Evolutionary conservation across 2,113 vertebrate genomes (phyloP).

Genomic region (Ptyas mucosa): DNA sequence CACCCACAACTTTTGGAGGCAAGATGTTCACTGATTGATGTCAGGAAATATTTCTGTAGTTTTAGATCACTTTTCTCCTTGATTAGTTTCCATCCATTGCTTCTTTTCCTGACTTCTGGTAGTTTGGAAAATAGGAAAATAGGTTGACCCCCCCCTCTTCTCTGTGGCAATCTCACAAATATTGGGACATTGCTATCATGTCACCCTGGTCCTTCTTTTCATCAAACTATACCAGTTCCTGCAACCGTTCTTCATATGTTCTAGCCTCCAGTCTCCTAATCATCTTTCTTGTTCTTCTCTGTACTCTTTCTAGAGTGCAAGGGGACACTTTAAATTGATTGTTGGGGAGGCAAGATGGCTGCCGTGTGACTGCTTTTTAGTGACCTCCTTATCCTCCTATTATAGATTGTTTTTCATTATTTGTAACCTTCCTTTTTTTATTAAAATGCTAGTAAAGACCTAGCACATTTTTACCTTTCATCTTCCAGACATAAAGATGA

Average conservation of each 20-base stretch:
- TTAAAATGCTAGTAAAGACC: neutral
- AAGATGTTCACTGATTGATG: no score
- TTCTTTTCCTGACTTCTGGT: neutral
- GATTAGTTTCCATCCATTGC: neutral
- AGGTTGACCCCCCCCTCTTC: neutral
- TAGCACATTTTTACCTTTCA: neutral
- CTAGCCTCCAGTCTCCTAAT: neutral
- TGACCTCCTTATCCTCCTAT: no score
- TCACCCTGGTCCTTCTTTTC: neutral
- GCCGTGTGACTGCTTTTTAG: no score
- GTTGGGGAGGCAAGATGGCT: no score
- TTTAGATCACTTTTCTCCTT: neutral
- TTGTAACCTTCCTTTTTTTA: neutral
- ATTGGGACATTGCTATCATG: neutral
- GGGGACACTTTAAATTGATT: neutral
- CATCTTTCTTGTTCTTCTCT: neutral
- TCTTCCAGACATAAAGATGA: neutral
- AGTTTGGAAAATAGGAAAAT: neutral
- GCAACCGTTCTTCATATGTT: neutral
- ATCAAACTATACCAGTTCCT: neutral
- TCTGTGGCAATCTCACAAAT: neutral
- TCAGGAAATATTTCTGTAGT: neutral
- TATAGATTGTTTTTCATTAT: neutral
- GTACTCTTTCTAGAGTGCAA: neutral
- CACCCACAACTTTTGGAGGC: no score